Evolutionary conservation across 2,797 vertebrate species (phyloP).

Genomic region (Lophura swinhoii): DNA sequence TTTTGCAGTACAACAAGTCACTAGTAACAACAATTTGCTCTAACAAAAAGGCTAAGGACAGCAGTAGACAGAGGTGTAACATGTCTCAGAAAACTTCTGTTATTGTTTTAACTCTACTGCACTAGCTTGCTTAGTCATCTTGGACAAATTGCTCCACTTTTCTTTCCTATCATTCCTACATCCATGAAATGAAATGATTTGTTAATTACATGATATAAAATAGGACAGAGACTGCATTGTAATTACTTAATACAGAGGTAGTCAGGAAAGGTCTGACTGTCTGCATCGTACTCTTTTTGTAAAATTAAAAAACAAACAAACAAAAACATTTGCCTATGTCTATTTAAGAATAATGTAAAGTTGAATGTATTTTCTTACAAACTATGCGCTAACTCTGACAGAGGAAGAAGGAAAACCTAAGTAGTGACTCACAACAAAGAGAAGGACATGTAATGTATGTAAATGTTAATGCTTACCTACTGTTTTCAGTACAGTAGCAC

Average conservation of each 20-base stretch:
- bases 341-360: neutral
- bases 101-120: neutral
- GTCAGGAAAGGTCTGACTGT: neutral
- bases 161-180: neutral
- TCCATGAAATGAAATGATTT: neutral
- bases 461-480: neutral
- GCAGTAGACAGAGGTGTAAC: neutral
- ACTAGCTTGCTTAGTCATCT: neutral
- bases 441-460: neutral
- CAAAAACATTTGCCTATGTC: neutral
- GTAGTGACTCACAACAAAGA: neutral
- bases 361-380: neutral
- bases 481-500: neutral
- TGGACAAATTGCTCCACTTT: neutral
- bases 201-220: neutral
- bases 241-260: neutral
- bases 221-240: neutral
- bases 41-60: neutral
- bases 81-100: neutral
- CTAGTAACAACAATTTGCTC: neutral
- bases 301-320: neutral
- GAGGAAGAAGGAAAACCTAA: neutral
- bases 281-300: neutral
- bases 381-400: neutral
- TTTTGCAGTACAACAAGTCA: conserved; percentile 1